A percentile compares a stretch with the other conserved stretches of the same genome.
Conservation (phyloP, 1,140 invertebrate species). For the Ganaspis sp. region DNA sequence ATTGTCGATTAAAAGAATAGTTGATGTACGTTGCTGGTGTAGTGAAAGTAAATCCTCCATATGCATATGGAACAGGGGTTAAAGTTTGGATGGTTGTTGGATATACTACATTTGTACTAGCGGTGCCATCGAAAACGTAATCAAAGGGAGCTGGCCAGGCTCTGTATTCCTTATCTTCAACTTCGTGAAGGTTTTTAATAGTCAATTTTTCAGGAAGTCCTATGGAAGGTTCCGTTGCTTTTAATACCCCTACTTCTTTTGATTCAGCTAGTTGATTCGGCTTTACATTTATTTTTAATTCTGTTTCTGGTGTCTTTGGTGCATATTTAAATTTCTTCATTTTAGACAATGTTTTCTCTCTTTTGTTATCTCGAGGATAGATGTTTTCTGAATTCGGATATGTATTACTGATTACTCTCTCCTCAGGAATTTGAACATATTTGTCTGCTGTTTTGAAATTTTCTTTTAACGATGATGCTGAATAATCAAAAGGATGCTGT, state of each 20-base stretch:
- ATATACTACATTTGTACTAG: constrained; percentile 38
- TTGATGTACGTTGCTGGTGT: background rate
- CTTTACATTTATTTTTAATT: too few relatives aligned
- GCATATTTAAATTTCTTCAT: background rate
- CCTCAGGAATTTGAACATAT: background rate
- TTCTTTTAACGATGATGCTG: background rate
- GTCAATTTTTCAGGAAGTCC: constrained; percentile 38
- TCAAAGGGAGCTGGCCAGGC: constrained; percentile 67
- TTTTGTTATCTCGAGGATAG: background rate
- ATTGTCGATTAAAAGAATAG: background rate
- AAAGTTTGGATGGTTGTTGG: background rate
- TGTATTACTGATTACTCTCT: background rate
- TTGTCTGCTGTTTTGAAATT: background rate
- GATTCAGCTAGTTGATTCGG: background rate
- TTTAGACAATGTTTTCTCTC: background rate
- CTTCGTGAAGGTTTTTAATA: constrained; percentile 54
- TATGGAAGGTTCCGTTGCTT: constrained; percentile 33
- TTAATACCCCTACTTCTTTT: background rate
- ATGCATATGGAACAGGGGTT: background rate
- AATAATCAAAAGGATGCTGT: background rate
- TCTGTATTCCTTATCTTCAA: constrained; percentile 58
- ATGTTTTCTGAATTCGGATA: background rate
- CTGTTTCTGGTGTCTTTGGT: background rate
- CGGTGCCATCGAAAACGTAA: constrained; percentile 58
- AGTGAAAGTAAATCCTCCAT: background rate